Evolutionary conservation across 2,113 vertebrate genomes (phyloP).

Genomic region (Heterocephalus glaber): DNA sequence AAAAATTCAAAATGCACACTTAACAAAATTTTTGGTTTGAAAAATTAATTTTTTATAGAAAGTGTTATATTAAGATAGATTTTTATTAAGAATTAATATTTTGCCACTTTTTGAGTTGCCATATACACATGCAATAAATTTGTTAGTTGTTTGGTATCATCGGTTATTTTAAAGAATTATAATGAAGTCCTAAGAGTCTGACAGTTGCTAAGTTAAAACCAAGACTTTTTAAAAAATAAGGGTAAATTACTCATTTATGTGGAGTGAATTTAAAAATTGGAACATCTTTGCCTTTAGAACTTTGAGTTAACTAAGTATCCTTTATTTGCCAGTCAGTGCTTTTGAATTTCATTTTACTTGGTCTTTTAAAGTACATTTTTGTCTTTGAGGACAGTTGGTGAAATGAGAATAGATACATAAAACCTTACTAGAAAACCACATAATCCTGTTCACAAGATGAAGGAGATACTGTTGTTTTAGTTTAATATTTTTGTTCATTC

Average conservation of each 20-base stretch:
- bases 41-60: not conserved
- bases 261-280: not conserved
- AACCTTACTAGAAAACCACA: not conserved
- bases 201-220: conserved; percentile 10
- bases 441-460: not conserved
- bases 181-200: not conserved
- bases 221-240: not conserved
- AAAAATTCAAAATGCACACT: not conserved
- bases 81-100: conserved; percentile 11
- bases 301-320: conserved; percentile 20
- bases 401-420: not conserved
- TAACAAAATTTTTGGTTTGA: not conserved
- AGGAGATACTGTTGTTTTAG: not conserved
- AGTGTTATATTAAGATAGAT: not conserved
- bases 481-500: conserved; percentile 34
- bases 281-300: conserved; percentile 37
- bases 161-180: conserved; percentile 35
- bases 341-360: conserved; percentile 15
- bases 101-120: not conserved
- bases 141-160: conserved; percentile 26
- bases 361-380: not conserved
- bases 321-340: not conserved
- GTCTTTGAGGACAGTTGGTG: not conserved
- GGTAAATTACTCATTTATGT: not conserved
- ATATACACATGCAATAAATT: not conserved